Percentiles rank a stretch among this genome's conserved stretches.
Conservation (phyloP, 2,797 vertebrate genomes). For the Xerus rutilus region DNA sequence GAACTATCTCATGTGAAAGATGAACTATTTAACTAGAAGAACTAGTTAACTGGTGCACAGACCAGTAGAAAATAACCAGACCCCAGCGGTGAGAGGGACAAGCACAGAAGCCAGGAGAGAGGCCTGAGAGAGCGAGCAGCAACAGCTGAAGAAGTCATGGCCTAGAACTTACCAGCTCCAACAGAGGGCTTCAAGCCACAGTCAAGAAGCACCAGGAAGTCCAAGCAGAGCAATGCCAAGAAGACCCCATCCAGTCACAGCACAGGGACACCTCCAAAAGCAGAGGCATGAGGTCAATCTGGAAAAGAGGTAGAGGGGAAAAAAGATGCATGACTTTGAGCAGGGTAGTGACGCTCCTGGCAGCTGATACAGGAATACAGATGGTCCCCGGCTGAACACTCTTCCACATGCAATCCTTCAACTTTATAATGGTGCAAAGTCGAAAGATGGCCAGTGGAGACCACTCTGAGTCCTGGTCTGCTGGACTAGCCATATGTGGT, state of each 20-base stretch:
- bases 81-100: background rate
- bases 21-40: too few species aligned
- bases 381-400: background rate
- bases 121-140: background rate
- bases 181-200: background rate
- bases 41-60: background rate
- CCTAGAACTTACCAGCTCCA: background rate
- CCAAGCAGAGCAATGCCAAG: background rate
- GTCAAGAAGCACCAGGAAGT: background rate
- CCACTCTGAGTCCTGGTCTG: background rate
- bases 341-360: background rate
- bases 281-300: background rate
- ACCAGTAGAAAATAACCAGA: background rate
- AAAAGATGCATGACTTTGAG: background rate
- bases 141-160: background rate
- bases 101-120: background rate
- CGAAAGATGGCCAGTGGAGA: background rate
- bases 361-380: background rate
- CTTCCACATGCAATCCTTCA: background rate
- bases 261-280: background rate
- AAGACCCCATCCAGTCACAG: background rate
- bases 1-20: too few species aligned
- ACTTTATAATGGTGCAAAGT: background rate
- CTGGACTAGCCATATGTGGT: background rate
- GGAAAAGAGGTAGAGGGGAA: background rate